Base-by-base conservation (phyloP, 2,113 vertebrate species). In the Upupa epops region DNA sequence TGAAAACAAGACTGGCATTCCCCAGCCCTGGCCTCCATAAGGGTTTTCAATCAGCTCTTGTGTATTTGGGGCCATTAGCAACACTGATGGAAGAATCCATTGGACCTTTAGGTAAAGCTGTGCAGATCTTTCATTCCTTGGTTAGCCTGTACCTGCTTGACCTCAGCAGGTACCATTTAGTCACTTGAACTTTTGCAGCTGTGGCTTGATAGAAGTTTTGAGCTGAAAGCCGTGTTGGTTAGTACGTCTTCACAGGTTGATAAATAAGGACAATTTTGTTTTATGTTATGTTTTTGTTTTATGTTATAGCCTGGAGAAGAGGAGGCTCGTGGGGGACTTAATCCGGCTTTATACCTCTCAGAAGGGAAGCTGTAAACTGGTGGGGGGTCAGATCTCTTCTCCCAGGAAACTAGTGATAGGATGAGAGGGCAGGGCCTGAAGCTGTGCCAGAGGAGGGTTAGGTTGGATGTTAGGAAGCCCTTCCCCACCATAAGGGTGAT, bases 71-170 rank as follows among this genome's bases (percentile, higher is more conserved):
- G 68, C 72, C 72, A 86, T 88, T 79, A 85, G 68, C 59, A 48
- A 20, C 71, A 26, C 8, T 64, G 80, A 65, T 29, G 65, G 54
- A 89, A 71, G 4, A 79, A 82, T 66, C 36, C 76, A 78, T 58
- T 75, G 61, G 91, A 86, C 68, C 51, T 86, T 46, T 58, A 95
- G 81, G 81, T 89, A 70, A 71, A 63, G 71, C 81, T 82, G n/a
- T 55, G 56, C 56, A 78, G 34, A 46, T 74, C 51, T 46, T 83
- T 83, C 58, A 63, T 70, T 86, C 61, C 81, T 79, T 79, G 86
- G 79, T 85, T 79, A 91, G 65, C 66, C 74, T 65, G 22, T 52
- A 8, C n/a, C n/a, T 1, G 1, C 24, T 83, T 82, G 48, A 79
- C 76, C 63, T 86, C 72, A 58, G 72, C 68, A 93, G 73, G 72